Conservation (phyloP, 2,113 vertebrate species). For the Alethe castanea region DNA sequence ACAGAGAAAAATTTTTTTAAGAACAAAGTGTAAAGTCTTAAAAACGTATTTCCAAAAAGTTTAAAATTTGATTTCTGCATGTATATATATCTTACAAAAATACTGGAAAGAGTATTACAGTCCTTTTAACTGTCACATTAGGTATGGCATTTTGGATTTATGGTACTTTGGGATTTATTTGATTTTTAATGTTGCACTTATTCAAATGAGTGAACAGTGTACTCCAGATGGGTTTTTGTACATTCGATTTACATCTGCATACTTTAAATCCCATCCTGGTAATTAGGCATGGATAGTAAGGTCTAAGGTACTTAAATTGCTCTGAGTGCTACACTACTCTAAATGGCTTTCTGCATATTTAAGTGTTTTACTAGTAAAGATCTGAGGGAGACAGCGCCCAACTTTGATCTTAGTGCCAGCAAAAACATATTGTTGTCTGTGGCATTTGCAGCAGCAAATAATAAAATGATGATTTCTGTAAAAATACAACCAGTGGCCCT, state of each 20-base stretch:
- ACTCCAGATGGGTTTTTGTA: neutral
- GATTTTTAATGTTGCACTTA: conserved; percentile 28
- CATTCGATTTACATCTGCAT: neutral
- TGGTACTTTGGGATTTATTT: neutral
- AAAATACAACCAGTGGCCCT: neutral
- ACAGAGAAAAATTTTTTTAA: neutral
- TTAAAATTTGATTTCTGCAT: neutral
- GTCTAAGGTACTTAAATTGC: neutral
- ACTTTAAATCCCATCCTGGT: neutral
- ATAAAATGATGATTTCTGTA: neutral
- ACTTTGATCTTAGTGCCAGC: neutral
- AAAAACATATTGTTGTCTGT: neutral
- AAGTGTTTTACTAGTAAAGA: neutral
- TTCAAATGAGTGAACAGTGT: conserved; percentile 7
- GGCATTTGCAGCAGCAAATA: neutral
- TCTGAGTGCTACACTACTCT: neutral
- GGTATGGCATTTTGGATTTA: neutral
- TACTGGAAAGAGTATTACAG: neutral
- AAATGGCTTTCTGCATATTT: neutral
- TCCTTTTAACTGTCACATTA: neutral
- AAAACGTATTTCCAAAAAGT: neutral
- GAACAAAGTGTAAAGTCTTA: neutral
- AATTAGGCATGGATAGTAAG: conserved; percentile 12
- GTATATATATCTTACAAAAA: neutral
- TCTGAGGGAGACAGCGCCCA: neutral